These are phyloP conservation scores for Mionectes macconnelli DNA, from an alignment of 2,113 vertebrate genomes.

Conservation along the genomic window DNA sequence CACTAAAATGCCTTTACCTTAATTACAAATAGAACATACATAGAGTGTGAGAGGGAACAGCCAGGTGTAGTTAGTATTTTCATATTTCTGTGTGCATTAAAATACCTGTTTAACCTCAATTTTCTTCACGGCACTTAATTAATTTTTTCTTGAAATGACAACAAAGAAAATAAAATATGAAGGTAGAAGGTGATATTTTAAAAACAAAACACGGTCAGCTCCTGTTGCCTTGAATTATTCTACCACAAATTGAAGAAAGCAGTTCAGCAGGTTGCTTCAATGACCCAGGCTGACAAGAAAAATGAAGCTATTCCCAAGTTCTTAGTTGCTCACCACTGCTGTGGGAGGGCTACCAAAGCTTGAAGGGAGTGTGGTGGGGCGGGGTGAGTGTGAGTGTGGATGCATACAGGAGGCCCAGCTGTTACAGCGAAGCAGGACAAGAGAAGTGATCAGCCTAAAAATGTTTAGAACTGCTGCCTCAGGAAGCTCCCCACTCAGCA, in stretches of 20 bases:
- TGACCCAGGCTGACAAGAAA: background rate
- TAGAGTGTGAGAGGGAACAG: background rate
- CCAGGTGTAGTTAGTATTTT: background rate
- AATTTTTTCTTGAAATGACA: background rate
- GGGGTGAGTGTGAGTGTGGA: background rate
- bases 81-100: background rate
- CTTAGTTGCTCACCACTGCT: background rate
- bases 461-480: background rate
- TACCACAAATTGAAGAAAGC: background rate
- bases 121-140: background rate
- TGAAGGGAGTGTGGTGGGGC: background rate
- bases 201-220: background rate
- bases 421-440: accelerated
- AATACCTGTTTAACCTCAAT: background rate
- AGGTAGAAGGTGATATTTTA: background rate
- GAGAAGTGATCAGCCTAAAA: background rate
- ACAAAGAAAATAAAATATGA: background rate
- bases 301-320: background rate
- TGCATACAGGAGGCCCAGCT: background rate
- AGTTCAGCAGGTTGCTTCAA: background rate
- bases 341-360: background rate
- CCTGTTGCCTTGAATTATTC: background rate
- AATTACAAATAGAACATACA: background rate
- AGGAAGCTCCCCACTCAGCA: background rate
- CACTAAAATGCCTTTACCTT: background rate